phyloP scores from a whole-genome alignment of 35 echinoderm and acorn worm species.

The Lytechinus variegatus region DNA sequence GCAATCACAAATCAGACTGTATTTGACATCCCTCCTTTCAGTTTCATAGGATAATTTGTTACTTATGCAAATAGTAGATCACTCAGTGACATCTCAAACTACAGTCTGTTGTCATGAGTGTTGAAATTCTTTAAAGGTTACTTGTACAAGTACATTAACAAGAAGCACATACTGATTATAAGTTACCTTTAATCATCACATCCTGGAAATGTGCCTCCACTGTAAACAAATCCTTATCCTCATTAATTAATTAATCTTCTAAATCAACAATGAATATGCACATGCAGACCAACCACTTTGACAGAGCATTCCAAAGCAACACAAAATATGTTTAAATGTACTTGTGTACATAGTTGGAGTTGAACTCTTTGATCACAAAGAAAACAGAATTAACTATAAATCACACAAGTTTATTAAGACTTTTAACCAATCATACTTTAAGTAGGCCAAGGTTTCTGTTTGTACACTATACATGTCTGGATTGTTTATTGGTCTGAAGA shows the following conservation, averaged over 20 bases:
- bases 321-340: not conserved
- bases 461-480: too few species aligned
- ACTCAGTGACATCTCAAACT: too few species aligned
- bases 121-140: not conserved
- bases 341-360: not conserved
- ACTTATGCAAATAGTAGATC: not conserved
- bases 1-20: not conserved
- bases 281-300: not conserved
- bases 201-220: not conserved
- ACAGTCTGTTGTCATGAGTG: not conserved
- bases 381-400: not conserved
- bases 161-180: not conserved
- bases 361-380: not conserved
- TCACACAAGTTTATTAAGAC: too few species aligned
- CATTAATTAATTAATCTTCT: not conserved
- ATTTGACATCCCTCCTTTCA: too few species aligned
- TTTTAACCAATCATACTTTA: too few species aligned
- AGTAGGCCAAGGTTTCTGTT: too few species aligned
- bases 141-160: not conserved
- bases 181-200: not conserved
- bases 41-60: too few species aligned
- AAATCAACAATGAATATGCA: not conserved
- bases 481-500: too few species aligned
- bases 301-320: not conserved
- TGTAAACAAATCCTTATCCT: not conserved